Percentiles rank a stretch among this genome's conserved stretches.
Evolutionary conservation across 2,113 vertebrate species (phyloP).

Genomic region (Eudyptes chrysolophus): DNA sequence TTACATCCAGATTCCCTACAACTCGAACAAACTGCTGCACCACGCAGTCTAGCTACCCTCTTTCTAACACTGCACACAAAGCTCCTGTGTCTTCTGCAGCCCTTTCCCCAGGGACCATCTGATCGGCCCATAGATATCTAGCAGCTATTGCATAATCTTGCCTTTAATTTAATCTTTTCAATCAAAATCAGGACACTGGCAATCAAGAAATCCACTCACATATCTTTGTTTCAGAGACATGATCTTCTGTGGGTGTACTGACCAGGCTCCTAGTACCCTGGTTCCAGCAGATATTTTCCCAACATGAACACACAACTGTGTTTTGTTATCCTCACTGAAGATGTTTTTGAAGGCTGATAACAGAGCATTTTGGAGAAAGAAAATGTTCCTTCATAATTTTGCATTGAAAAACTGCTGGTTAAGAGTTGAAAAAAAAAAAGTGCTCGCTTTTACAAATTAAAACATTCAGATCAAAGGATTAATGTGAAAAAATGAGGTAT

Average conservation of each 20-base stretch:
- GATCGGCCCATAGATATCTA: background rate
- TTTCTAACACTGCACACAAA: background rate
- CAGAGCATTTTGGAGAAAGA: slow-evolving; percentile 10
- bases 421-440: background rate
- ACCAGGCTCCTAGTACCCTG: background rate
- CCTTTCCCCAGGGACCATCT: background rate
- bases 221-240: background rate
- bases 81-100: background rate
- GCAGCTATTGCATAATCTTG: background rate
- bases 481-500: slow-evolving; percentile 28
- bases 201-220: background rate
- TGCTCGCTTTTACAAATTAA: slow-evolving; percentile 8
- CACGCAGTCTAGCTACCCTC: background rate
- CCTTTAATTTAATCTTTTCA: background rate
- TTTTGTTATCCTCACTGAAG: background rate
- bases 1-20: background rate
- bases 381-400: background rate
- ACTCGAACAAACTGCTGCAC: background rate
- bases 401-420: background rate
- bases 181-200: background rate
- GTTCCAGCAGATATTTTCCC: background rate
- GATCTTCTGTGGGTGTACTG: background rate
- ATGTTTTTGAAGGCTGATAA: background rate
- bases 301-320: rapidly evolving
- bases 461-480: slow-evolving; percentile 56